These are phyloP conservation scores for Xylocopa sonorina DNA, from an alignment of 1,140 invertebrate genomes.

Conservation along the genomic window DNA sequence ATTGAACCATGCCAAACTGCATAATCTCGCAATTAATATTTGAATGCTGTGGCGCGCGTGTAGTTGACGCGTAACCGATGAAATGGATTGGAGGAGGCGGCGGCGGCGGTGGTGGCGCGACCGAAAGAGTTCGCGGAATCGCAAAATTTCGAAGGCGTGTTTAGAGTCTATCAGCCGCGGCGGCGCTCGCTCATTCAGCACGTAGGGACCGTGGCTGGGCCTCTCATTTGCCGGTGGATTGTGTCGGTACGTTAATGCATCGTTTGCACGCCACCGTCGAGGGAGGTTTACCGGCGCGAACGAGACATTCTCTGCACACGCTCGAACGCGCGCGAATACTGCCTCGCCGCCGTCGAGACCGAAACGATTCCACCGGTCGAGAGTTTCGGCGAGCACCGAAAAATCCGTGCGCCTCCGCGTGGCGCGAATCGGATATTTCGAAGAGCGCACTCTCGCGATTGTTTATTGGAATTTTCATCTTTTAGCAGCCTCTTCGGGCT, in stretches of 20 bases:
- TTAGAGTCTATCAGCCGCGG: slow-evolving; percentile 77
- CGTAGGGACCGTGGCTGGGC: slow-evolving; percentile 68
- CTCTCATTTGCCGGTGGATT: slow-evolving; percentile 80
- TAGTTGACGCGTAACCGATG: slow-evolving; percentile 5
- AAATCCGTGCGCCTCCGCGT: too few species aligned
- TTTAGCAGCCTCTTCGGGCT: too few species aligned
- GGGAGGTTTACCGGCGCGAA: slow-evolving; percentile 75
- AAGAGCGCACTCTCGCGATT: too few species aligned
- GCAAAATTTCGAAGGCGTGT: slow-evolving; percentile 78
- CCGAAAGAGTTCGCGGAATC: slow-evolving; percentile 77
- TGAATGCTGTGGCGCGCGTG: slow-evolving; percentile 31
- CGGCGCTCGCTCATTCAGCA: slow-evolving; percentile 71
- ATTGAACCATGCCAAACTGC: not conserved
- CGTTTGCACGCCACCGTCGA: slow-evolving; percentile 76
- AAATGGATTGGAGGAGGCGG: too few species aligned
- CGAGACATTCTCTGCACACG: slow-evolving; percentile 73
- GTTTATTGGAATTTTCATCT: not conserved
- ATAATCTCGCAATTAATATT: slow-evolving; percentile 47
- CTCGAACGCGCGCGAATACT: slow-evolving; percentile 44
- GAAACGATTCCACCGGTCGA: too few species aligned
- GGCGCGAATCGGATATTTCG: too few species aligned
- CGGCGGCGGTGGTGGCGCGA: slow-evolving; percentile 24
- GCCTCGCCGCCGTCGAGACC: not conserved
- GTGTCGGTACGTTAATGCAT: slow-evolving; percentile 78
- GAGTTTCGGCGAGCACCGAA: too few species aligned